Percentiles rank a stretch among this genome's conserved stretches.
Evolutionary conservation across 1,140 invertebrate species (phyloP).

Genomic region (Zophobas morio): DNA sequence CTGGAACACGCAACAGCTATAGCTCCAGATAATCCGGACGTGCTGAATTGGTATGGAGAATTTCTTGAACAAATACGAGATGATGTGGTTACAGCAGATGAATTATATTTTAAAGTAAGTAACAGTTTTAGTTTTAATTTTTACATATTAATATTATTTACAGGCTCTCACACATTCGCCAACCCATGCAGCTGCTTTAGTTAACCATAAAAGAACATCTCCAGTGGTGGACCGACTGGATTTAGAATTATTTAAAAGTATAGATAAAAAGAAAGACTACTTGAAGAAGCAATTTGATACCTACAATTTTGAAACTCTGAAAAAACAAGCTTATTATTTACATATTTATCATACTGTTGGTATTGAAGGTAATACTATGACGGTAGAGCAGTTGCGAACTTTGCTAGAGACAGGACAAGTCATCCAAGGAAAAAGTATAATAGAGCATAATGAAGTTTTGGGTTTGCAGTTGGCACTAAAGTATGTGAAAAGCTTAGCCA

Average conservation of each 20-base stretch:
- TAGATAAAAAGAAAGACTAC: conserved; percentile 89
- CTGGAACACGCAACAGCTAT: conserved; percentile 93
- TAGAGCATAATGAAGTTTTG: conserved; percentile 97
- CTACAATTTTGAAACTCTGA: conserved; percentile 85
- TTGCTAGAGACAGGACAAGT: conserved; percentile 95
- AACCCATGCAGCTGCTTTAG: conserved; percentile 83
- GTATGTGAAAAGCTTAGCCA: conserved; percentile 90
- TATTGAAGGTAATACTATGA: conserved; percentile 98
- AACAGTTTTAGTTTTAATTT: conserved; percentile 16
- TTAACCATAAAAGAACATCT: conserved; percentile 87
- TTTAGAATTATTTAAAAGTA: conserved; percentile 80
- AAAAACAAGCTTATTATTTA: conserved; percentile 95
- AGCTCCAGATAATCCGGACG: conserved; percentile 92
- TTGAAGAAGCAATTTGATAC: conserved; percentile 86
- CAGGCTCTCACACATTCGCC: conserved; percentile 87
- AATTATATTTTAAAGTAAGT: conserved; percentile 79
- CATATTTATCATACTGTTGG: conserved; percentile 97
- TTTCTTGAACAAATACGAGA: conserved; percentile 90
- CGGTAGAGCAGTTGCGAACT: conserved; percentile 91
- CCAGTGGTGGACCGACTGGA: conserved; percentile 94
- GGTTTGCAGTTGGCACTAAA: conserved; percentile 96
- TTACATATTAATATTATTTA: conserved; percentile 40
- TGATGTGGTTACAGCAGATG: conserved; percentile 92
- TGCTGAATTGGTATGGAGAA: conserved; percentile 94
- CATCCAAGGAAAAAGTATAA: conserved; percentile 93